Conservation (phyloP, 1,140 invertebrate species). For the Scylla paramamosain region DNA sequence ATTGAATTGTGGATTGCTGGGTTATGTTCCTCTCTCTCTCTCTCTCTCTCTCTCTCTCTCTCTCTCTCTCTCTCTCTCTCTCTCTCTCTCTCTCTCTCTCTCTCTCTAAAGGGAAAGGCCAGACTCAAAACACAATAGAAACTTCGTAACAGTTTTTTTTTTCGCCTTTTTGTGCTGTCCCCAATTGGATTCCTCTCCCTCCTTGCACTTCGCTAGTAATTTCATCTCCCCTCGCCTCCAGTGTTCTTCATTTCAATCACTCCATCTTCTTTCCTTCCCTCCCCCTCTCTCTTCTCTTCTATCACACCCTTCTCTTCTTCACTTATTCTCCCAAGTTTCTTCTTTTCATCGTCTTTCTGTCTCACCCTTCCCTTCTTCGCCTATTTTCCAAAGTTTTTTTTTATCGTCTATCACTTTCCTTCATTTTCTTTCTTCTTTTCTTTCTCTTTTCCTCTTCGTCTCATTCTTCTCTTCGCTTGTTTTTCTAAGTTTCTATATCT, state of each 20-base stretch:
- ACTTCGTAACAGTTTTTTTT: background rate
- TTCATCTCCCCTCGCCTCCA: background rate
- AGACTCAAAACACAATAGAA: background rate
- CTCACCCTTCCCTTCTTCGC: background rate
- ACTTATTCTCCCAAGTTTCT: no score
- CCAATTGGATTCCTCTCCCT: background rate
- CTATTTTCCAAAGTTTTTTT: no score
- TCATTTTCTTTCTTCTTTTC: background rate
- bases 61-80: constrained; percentile 12
- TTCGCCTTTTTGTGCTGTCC: background rate
- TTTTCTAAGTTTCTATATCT: no score
- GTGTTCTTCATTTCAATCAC: background rate
- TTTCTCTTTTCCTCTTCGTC: background rate
- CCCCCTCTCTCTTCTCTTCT: background rate
- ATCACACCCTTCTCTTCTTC: no score
- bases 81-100: background rate
- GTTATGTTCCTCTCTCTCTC: background rate
- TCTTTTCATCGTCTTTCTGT: background rate
- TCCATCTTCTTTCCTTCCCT: background rate
- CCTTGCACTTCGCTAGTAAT: background rate
- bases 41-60: background rate
- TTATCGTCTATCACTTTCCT: no score
- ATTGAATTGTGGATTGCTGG: background rate
- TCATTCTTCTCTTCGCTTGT: background rate
- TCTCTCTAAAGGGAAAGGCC: background rate